Percentiles rank a stretch among this genome's conserved stretches.
Conservation (phyloP, 2,888 invertebrate genomes). For the Callosobruchus maculatus region DNA sequence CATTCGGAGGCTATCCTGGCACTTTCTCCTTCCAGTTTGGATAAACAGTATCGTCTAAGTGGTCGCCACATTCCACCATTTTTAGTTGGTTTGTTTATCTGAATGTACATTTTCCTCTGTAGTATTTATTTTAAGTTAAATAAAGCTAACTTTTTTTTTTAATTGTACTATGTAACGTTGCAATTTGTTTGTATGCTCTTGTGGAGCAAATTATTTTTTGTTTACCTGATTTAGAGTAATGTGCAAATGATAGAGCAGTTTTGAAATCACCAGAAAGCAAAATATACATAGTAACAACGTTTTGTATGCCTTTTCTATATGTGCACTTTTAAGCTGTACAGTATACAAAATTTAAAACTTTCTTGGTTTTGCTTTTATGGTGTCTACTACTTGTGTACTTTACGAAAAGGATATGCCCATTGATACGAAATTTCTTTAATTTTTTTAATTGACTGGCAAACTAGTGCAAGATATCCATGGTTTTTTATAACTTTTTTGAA, state of each 20-base stretch:
- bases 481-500: too few species aligned
- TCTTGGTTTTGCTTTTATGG: too few species aligned
- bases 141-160: not conserved
- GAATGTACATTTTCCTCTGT: not conserved
- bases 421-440: too few species aligned
- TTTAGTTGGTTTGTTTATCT: not conserved
- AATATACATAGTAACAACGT: too few species aligned
- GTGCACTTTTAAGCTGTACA: too few species aligned
- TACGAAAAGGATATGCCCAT: too few species aligned
- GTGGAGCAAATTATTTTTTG: not conserved
- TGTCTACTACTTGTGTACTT: too few species aligned
- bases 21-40: slow-evolving; percentile 70
- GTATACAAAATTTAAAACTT: too few species aligned
- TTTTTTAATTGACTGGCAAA: too few species aligned
- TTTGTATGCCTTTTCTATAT: too few species aligned
- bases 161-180: not conserved
- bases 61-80: not conserved
- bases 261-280: too few species aligned
- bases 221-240: not conserved
- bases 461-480: too few species aligned
- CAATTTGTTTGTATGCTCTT: not conserved
- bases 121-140: not conserved
- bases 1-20: slow-evolving; percentile 56
- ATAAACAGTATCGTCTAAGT: slow-evolving; percentile 42
- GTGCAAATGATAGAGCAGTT: not conserved